phyloP scores from a whole-genome alignment of 2,113 vertebrate species.

The Lampris megalopsis region DNA sequence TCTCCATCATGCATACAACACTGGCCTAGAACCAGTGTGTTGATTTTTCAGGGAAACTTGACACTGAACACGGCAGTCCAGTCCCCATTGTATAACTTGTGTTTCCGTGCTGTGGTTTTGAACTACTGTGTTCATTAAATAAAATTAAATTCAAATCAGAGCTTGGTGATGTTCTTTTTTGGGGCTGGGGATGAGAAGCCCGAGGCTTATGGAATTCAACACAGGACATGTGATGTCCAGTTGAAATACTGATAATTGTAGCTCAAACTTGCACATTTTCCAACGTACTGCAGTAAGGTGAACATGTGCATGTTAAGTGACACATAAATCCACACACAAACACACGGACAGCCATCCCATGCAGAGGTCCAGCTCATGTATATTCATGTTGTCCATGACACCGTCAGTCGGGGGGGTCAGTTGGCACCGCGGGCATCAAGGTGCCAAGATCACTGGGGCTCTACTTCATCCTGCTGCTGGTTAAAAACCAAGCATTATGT shows the following conservation, averaged over 20 bases:
- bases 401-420: conserved; percentile 27
- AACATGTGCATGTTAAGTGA: neutral
- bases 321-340: neutral
- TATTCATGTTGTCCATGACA: conserved; percentile 61
- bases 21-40: too few relatives aligned
- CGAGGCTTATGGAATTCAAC: neutral
- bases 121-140: too few relatives aligned
- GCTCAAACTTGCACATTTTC: too few relatives aligned
- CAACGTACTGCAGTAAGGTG: neutral
- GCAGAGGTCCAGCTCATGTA: conserved; percentile 50
- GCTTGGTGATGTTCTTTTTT: too few relatives aligned
- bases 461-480: conserved; percentile 56
- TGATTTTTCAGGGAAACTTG: too few relatives aligned
- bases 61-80: too few relatives aligned
- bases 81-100: too few relatives aligned
- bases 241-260: too few relatives aligned
- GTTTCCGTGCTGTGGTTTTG: too few relatives aligned
- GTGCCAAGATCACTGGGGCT: conserved; percentile 2
- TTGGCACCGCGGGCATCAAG: neutral
- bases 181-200: neutral
- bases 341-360: conserved; percentile 15
- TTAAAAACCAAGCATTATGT: conserved; percentile 61
- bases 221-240: neutral
- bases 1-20: too few relatives aligned
- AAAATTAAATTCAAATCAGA: too few relatives aligned